Evolutionary conservation across 2,888 invertebrate species (phyloP).

Genomic region (Maniola hyperantus): DNA sequence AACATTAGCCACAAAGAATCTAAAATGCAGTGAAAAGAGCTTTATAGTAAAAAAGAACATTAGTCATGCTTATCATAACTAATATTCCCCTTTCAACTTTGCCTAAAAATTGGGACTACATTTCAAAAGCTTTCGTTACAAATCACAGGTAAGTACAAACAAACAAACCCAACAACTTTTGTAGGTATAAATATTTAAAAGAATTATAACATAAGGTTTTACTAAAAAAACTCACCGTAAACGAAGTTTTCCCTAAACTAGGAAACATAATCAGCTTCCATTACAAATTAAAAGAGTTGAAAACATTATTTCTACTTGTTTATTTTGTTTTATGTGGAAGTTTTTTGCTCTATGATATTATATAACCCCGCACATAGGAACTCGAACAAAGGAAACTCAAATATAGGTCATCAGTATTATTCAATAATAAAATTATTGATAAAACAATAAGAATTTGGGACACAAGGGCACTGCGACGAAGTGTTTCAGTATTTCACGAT

Average conservation of each 20-base stretch:
- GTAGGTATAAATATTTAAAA: too few relatives aligned
- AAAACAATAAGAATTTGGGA: constrained; percentile 24
- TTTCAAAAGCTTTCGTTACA: too few relatives aligned
- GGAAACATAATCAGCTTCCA: constrained; percentile 15
- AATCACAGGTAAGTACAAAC: too few relatives aligned
- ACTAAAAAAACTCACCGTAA: not conserved
- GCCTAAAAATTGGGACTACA: too few relatives aligned
- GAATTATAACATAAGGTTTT: not conserved
- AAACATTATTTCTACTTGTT: not conserved
- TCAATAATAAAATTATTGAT: constrained; percentile 29
- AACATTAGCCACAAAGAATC: too few relatives aligned
- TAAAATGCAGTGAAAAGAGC: too few relatives aligned
- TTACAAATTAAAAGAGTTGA: not conserved
- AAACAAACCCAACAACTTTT: too few relatives aligned
- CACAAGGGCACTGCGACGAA: not conserved
- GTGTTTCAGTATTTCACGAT: not conserved
- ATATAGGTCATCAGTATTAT: constrained; percentile 27
- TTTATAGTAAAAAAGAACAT: too few relatives aligned
- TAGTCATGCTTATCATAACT: too few relatives aligned
- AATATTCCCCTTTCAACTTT: too few relatives aligned
- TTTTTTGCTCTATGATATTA: not conserved
- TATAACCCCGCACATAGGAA: not conserved
- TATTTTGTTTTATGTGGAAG: not conserved
- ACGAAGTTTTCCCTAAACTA: not conserved
- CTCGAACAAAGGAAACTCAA: not conserved